Evolutionary conservation across 2,888 invertebrate genomes (phyloP), one percentile per base, ranked within the genome.

Genomic region (Epirrhoe alternata): DNA sequence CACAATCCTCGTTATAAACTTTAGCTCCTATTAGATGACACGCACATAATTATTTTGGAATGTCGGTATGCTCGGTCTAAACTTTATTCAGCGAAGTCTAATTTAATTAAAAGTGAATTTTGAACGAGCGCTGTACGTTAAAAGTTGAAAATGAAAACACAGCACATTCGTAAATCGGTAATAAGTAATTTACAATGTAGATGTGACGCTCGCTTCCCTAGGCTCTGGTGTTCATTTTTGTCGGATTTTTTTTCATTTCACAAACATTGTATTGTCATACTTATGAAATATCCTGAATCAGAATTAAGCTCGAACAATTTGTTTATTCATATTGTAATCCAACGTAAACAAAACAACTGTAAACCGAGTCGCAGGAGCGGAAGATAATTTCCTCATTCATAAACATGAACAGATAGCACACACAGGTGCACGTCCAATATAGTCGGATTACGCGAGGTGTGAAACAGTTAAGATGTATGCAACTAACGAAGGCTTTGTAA

Each of bases 381-480:
- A 67, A 67, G 70, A 71, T 70, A 71, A 69, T 60, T 72, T 69
- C 65, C 70, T 74, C 71, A 74, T 75, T 67, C 70, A 74, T 75
- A 74, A 66, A 68, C 72, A 73, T 73, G 71, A 72, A 57, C 55
- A 60, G 35, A 70, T 64, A 69, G 64, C 64, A 65, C 65, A 74
- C 71, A 71, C 73, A 70, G 69, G 70, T 72, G 68, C 68, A 69
- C 67, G 61, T 71, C 69, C 67, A 61, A 71, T 71, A 69, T 65
- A 72, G 68, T 66, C 68, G 73, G 68, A 75, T 73, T 77, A 77
- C 74, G 61, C 51, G 68, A 74, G 62, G 73, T 78, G 78, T 61
- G 75, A 77, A 75, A 73, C 70, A 63, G 70, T 70, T 70, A 76
- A 73, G 72, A 73, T 68, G 66, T 61, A 73, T 66, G 61, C 61